Base-by-base conservation (phyloP, 2,797 vertebrate genomes). In the Heterohyrax brucei region DNA sequence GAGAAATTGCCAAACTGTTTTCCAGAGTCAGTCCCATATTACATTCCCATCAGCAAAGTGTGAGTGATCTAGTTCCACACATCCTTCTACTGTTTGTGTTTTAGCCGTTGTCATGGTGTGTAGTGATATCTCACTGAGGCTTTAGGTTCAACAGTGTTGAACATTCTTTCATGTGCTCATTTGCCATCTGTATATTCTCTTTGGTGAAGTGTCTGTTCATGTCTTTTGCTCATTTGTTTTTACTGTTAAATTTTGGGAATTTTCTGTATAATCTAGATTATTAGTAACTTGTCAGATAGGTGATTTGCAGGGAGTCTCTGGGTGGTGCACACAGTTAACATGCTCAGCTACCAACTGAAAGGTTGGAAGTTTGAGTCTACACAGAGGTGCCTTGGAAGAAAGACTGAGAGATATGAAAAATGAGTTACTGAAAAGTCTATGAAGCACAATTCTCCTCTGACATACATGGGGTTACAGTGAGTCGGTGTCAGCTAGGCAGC, bases 51-150 rank as follows among this genome's bases (percentile, higher is more conserved):
- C 18, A 72, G 33, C 68, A 72, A 18, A 19, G n/a, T 72, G 16
- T 19, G 68, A 19, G n/a, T 14, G n/a, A 70, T 16, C n/a, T 7
- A 8, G 10, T 39, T 9, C n/a, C 68, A 19, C 68, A n/a, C 18
- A 39, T 2, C n/a, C 68, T 72, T 39, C n/a, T 21, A 33, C 14
- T 7, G 10, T 22, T 73, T 73, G 70, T 73, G 0, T 5, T 8
- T 44, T 6, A 82, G 44, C 64, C 33, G 0, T 64, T 10, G n/a
- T 33, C n/a, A 5, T 30, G 44, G 59, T 10, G 1, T 5, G n/a
- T 1, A 1, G 26, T 19, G 30, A 3, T 9, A 0, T 19, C 3
- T 48, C 14, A 0, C 28, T 2, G 46, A 19, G 80, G 3, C 6
- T 56, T 79, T 39, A 4, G 5, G 28, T 22, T 10, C 33, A 1